Evolutionary conservation across 2,888 invertebrate species (phyloP), one percentile per base, ranked within the genome.

Genomic region (Pinctada fucata): DNA sequence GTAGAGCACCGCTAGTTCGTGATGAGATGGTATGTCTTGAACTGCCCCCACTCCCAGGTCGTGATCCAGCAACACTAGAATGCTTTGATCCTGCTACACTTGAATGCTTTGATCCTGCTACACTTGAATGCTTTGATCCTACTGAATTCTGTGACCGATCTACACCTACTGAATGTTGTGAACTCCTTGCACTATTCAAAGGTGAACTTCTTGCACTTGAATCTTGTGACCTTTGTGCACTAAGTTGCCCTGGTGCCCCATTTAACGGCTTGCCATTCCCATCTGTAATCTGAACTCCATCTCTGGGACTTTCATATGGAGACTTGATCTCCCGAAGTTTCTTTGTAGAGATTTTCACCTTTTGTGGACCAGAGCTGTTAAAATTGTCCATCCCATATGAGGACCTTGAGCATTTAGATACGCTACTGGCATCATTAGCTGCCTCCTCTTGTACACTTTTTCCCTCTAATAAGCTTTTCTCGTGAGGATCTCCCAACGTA

Each of bases 311-410:
- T 16, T 83, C 85, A 79, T 81, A 82, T 4, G 89, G 89, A 31
- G 88, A 86, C 51, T 85, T 83, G 8, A 90, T 89, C 78, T 90
- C 89, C 73, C 85, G 79, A 72, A 90, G 78, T 64, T 85, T 84
- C 76, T 88, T 87, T 52, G 86, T 85, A 1, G 88, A 88, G 48
- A 89, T 84, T 79, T 89, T 89, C 3, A 89, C 86, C 71, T 85
- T 88, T 48, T 86, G 85, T 4, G 86, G 87, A 58, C 85, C 86
- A 49, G 84, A 83, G 10, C 82, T 85, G 74, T 88, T 87, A 47
- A 89, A 87, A 78, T 87, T 88, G 68, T 88, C 86, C 4, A 82
- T 79, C 52, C 86, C 85, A 64, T 79, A 79, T 48, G 84, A 85
- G 66, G 83, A 79, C 66, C 82, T 82, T 45, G 85, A 84, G 65